These are phyloP conservation scores for Perizoma flavofasciatum DNA, from an alignment of 2,888 invertebrate species.

Conservation along the genomic window DNA sequence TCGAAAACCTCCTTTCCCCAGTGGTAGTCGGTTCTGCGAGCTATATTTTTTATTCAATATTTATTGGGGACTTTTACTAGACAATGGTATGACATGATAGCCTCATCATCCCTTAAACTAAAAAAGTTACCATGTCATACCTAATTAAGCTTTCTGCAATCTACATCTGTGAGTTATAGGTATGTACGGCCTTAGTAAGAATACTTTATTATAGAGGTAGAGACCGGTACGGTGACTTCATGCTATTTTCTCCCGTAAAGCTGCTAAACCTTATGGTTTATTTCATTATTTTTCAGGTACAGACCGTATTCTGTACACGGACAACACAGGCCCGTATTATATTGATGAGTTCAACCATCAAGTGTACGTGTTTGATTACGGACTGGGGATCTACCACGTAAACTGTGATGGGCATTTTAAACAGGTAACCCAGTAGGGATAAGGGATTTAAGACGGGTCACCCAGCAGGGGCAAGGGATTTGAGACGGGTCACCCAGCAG, in stretches of 20 bases:
- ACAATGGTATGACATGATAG: too few relatives aligned
- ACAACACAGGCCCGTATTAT: slow-evolving; percentile 53
- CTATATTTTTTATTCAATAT: too few relatives aligned
- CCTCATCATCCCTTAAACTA: too few relatives aligned
- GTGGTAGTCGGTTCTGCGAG: too few relatives aligned
- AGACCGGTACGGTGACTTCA: too few relatives aligned
- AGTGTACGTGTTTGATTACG: slow-evolving; percentile 59
- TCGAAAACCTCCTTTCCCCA: too few relatives aligned
- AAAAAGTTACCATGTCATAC: too few relatives aligned
- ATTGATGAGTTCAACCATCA: slow-evolving; percentile 69
- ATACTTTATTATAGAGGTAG: too few relatives aligned
- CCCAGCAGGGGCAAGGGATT: neutral
- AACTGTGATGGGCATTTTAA: slow-evolving; percentile 53
- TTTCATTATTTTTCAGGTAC: slow-evolving; percentile 44
- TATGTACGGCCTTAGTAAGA: too few relatives aligned
- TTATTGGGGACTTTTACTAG: too few relatives aligned
- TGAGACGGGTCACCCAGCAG: neutral
- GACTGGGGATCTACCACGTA: slow-evolving; percentile 52
- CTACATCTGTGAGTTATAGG: too few relatives aligned
- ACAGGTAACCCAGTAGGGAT: slow-evolving; percentile 40
- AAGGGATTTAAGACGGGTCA: neutral
- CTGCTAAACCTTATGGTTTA: neutral
- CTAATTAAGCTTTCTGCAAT: too few relatives aligned
- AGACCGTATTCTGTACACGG: slow-evolving; percentile 53
- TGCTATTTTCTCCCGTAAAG: neutral